Base-by-base conservation (phyloP, 2,888 invertebrate species). In the Pachycephus smyrnensis region DNA sequence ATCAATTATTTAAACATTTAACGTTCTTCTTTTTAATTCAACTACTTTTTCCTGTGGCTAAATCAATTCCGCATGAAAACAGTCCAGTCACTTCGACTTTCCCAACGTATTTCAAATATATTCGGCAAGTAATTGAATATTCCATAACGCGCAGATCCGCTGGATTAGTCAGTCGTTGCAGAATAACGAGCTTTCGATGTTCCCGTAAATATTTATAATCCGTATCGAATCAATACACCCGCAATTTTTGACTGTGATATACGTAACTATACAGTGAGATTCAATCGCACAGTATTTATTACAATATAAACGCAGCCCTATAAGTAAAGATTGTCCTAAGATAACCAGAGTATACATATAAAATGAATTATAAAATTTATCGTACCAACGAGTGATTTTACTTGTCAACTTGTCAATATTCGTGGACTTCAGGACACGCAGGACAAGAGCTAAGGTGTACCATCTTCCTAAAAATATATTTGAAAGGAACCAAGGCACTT, bases 51-150 rank as follows among this genome's bases (percentile, higher is more conserved):
- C 23, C 55, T 23, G 1, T 23, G 1, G 9, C 2, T 55, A 55
- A 55, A 55, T 23, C 55, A 23, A 55, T 55, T 23, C 55, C 23
- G 23, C 23, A 23, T 55, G 23, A 55, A 23, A 55, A 55, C 9
- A 55, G 23, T 55, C 23, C 55, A 55, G 55, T 23, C 55, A 15
- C 9, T 23, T 23, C 2, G 55, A 55, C 55, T 23, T 55, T 55
- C 55, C 55, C 23, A 30, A 71, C n/a, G 73, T 36, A 55, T 71
- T 40, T 12, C 30, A 30, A 74, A 74, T 35, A 30, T 74, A 74
- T 74, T 74, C 37, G 35, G 74, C 74, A 33, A 36, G 74, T 33
- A 74, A 74, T 74, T 74, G 33, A 37, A 37, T 74, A 71, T 71
- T 71, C 71, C 31, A 71, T 71, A 71, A 71, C 33, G 71, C 74